Base-by-base conservation (phyloP, 2,113 vertebrate genomes). In the Madoqua kirkii region DNA sequence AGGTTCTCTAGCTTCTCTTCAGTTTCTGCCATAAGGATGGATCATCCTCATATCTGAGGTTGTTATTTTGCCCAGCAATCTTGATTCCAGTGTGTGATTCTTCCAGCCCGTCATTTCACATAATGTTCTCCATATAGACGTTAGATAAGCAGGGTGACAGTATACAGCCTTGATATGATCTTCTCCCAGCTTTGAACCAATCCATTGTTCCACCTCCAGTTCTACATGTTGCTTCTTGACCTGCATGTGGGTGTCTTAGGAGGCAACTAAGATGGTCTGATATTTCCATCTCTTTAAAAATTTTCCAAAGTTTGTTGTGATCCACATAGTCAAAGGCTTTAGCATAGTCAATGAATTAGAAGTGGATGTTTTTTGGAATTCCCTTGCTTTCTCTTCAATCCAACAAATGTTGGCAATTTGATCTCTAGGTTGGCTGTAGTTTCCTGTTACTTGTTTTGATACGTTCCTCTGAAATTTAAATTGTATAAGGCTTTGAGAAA, bases 141-240 rank as follows among this genome's bases (percentile, higher is more conserved):
- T 43, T 40, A 43, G 21, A 74, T 74, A 23, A 74, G 21, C 71
- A 74, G 11, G 21, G 10, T 74, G 64, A 71, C n/a, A 71, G 19
- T 71, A 11, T 21, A 11, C 9, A 71, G 64, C 64, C 64, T 71
- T 36, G 64, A 21, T 19, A 36, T 71, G n/a, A 10, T 71, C n/a
- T 71, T 71, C 4, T 6, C n/a, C 9, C 19, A 71, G n/a, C 23
- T 67, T 36, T 36, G 64, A 71, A 36, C 19, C n/a, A 71, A 67
- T 23, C n/a, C n/a, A 23, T 71, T 36, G 17, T 71, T 71, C 9
- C n/a, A 71, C 4, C 9, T 36, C 19, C 0, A 0, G 9, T 36
- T 36, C 17, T 71, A 36, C 11, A n/a, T 71, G 9, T 23, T 71
- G n/a, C 64, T 23, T 71, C 17, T 71, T 36, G 64, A 11, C 16